Evolutionary conservation across 2,888 invertebrate species (phyloP), one percentile per base, ranked within the genome.

Genomic region (Colostygia pectinataria): DNA sequence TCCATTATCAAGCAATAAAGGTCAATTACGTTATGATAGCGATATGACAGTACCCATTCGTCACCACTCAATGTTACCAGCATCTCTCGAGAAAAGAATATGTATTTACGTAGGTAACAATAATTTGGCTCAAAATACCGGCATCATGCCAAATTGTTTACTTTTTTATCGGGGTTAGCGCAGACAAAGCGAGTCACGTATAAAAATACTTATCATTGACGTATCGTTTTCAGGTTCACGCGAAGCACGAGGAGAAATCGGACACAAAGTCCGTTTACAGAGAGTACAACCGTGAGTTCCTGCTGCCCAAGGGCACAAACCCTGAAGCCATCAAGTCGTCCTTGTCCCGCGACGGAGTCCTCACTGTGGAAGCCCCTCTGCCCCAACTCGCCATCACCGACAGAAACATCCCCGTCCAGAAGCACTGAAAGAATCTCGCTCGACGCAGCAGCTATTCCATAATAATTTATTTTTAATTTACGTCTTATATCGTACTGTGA

Each of bases 241-340:
- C 99, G 55, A 98, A 98, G 88, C 99, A 99, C 90, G 98, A 99
- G 87, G 99, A 99, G 90, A 98, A 98, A 90, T 94, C 97, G 40
- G 97, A 98, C 87, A 97, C 96, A 77, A 97, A 98, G 91, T 97
- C 97, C 31, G 97, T 98, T 55, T 99, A 98, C 93, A 94, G 98
- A 89, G 99, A 99, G 88, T 99, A 99, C 93, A 98, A 98, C 89
- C 94, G 98, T 63, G 98, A 98, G 90, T 99, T 99, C 92, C 92
- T 98, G 80, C 91, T 99, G 80, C 99, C 99, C 4, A 97, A 98
- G 85, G 98, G 98, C 68, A 98, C 98, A 51, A 97, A 98, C 87
- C 98, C 98, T 0, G 99, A 99, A 90, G 94, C 94, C 61, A 98
- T 99, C 89, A 97, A 97, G 83, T 98, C 98, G 20, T 98, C 98